These are phyloP conservation scores for Salmo trutta DNA, from an alignment of 2,797 vertebrate species.

Conservation along the genomic window DNA sequence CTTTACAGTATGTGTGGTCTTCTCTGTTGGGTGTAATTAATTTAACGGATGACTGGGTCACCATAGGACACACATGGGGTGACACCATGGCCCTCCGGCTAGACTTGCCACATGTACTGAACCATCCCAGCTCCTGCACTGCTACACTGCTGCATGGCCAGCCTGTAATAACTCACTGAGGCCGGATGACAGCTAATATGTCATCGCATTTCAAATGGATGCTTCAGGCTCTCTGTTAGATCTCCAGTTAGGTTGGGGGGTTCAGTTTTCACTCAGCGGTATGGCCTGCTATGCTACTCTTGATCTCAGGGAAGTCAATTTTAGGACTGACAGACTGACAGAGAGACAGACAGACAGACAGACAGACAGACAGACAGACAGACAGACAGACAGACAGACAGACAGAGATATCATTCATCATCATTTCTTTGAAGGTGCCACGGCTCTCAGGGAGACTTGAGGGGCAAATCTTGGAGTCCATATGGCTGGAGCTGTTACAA, in stretches of 20 bases:
- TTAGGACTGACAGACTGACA: background rate
- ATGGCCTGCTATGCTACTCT: background rate
- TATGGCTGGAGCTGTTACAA: no score
- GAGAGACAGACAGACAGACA: no score
- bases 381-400: no score
- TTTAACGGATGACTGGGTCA: background rate
- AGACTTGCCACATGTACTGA: background rate
- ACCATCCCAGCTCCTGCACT: background rate
- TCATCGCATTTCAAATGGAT: background rate
- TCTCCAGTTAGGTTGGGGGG: background rate
- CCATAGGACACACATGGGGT: background rate
- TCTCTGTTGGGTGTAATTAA: background rate
- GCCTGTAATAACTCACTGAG: background rate
- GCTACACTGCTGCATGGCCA: background rate
- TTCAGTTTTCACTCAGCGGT: background rate
- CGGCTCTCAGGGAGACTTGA: background rate
- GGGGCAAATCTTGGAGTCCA: background rate
- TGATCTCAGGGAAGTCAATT: background rate
- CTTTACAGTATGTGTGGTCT: background rate
- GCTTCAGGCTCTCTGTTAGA: background rate
- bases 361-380: no score
- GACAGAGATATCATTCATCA: background rate
- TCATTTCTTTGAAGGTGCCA: background rate
- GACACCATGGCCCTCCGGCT: background rate
- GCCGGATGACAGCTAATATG: background rate